Conservation (phyloP, 2,797 vertebrate species). For the Spatula versicolor region DNA sequence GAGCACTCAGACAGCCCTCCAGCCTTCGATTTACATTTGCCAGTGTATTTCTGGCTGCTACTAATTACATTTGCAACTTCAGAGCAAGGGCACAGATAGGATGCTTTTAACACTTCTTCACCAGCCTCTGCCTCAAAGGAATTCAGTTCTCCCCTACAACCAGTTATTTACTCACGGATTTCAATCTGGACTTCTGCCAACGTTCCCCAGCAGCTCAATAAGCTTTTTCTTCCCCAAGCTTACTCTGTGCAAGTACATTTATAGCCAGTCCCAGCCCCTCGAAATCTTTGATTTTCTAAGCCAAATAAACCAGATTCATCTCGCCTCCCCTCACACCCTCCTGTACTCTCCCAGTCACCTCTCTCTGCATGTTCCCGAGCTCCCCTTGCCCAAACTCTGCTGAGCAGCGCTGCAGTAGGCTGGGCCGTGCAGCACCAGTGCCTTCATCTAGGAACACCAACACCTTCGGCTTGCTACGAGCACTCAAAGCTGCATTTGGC, state of each 20-base stretch:
- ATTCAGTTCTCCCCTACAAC: neutral
- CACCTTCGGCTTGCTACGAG: neutral
- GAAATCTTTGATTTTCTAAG: neutral
- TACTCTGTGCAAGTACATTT: neutral
- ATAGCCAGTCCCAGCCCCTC: neutral
- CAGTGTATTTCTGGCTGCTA: neutral
- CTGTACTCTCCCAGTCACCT: neutral
- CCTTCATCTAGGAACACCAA: neutral
- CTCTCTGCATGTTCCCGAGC: neutral
- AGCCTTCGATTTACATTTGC: neutral
- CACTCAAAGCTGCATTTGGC: neutral
- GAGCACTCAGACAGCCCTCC: neutral
- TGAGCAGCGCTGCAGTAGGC: neutral
- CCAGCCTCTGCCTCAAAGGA: neutral
- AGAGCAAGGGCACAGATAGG: neutral
- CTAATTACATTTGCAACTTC: neutral
- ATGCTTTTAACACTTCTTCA: neutral
- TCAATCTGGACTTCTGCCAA: neutral
- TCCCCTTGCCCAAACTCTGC: neutral
- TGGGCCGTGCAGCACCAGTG: neutral
- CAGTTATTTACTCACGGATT: neutral
- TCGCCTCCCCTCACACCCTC: neutral
- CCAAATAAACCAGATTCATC: neutral
- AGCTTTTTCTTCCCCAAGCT: neutral
- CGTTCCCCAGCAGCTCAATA: neutral